Conservation (phyloP, 1,140 invertebrate genomes). For the Chelonus insularis region DNA sequence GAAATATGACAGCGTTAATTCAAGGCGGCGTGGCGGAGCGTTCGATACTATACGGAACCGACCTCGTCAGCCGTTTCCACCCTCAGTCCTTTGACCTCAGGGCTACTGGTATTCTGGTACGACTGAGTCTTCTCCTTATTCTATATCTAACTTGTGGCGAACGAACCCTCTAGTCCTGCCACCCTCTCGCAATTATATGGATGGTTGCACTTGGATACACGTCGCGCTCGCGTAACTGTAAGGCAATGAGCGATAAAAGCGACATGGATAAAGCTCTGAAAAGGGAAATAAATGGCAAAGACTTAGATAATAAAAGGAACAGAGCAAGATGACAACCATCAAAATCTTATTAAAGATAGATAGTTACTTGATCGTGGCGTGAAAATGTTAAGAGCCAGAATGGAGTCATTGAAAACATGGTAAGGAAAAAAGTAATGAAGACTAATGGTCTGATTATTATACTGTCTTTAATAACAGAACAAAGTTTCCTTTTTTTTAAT, state of each 20-base stretch:
- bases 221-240: conserved; percentile 56
- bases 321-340: too few species aligned
- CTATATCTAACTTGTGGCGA: conserved; percentile 26
- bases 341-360: too few species aligned
- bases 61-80: conserved; percentile 51
- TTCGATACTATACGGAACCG: conserved; percentile 34
- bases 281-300: not conserved
- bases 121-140: conserved; percentile 16
- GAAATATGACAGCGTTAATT: conserved; percentile 60
- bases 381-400: too few species aligned
- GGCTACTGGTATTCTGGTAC: not conserved
- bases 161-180: conserved; percentile 17
- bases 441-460: too few species aligned
- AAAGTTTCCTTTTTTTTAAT: too few species aligned
- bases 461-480: too few species aligned
- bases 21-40: conserved; percentile 44
- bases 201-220: conserved; percentile 55
- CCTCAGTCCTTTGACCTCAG: conserved; percentile 37
- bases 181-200: conserved; percentile 52
- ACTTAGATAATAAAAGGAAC: too few species aligned
- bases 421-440: too few species aligned
- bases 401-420: too few species aligned
- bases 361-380: too few species aligned
- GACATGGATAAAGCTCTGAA: conserved; percentile 9
- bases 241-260: conserved; percentile 36